Evolutionary conservation across 2,797 vertebrate genomes (phyloP), one percentile per base, ranked within the genome.

Genomic region (Chaetodon trifasciatus): DNA sequence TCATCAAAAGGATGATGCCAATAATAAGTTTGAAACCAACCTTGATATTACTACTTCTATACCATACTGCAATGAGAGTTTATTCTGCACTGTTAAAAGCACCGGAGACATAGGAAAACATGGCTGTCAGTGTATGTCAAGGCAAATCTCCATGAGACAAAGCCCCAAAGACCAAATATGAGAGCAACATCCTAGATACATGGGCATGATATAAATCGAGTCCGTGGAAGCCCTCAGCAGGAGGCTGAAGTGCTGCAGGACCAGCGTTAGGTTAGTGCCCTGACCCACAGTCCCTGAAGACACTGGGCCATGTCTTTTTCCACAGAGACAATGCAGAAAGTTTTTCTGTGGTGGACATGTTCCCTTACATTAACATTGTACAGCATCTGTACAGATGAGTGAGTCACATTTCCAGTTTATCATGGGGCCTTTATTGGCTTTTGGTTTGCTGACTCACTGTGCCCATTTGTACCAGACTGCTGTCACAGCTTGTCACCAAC

Each of bases 151-250:
- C 44, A 23, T 23, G 47, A 89, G 61, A 81, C 68, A 78, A 76
- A 66, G 62, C 83, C 81, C 79, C 32, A 12, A 82, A 67, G 78
- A 82, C 67, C 72, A 75, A 74, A 3, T 70, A 58, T 61, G 10
- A 76, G 66, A 39, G 57, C 68, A 76, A 52, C 10, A n/a, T 79
- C 65, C n/a, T n/a, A n/a, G n/a, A n/a, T n/a, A 70, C 77, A 70
- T 83, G 63, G 70, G 64, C 74, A 56, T 55, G 60, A 79, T 84
- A 85, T 87, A 84, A 90, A 74, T 69, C 55, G 66, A 82, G 67
- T 83, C 61, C 66, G 76, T 65, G 58, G 70, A 82, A 78, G 71
- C 73, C 67, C 64, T 73, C 66, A 74, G 74, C 73, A 52, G 60
- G 70, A 82, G 62, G 63, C 16, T 82, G 69, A 85, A 84, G 71